Evolutionary conservation across 2,797 vertebrate genomes (phyloP), one percentile per base, ranked within the genome.

Genomic region (Catamblyrhynchus diadema): DNA sequence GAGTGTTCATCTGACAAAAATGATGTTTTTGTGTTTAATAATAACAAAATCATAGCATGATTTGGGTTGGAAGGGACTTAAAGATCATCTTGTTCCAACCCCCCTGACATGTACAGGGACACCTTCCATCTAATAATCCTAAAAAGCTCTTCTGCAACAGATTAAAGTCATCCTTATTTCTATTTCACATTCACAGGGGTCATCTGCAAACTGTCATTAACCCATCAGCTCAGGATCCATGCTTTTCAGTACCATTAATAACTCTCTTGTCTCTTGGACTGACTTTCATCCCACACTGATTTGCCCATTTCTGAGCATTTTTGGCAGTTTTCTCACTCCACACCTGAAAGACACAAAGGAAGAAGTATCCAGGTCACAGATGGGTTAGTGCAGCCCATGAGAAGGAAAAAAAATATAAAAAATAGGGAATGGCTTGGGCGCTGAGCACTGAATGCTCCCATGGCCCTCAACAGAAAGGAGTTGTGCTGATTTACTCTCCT

Each of bases 271-370:
- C 25, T 20, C 6, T 28, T 41, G 95, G 77, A 6, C 97, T 97
- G 77, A 79, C 18, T 69, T 18, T 62, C 77, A 93, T 51, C 25
- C 0, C 44, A 59, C 95, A 97, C 16, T 65, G 77, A 14, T 44
- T 32, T 70, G 91, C 96, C 96, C 94, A 96, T 32, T 72, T 90
- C 65, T 93, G 62, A 73, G 96, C 95, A 47, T 48, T 97, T 79
- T 37, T 80, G 16, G 94, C 95, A 48, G 77, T 81, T 81, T 90
- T 66, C 0, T 89, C 51, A 41, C 70, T 95, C 95, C 97, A 97
- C 22, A 22, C 50, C 97, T 97, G 94, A 59, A 91, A 90, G n/a
- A 95, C 53, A 90, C 39, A 83, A 86, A 71, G 25, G 17, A 50
- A 91, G 28, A 90, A 66, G 10, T 16, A 47, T 39, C 4, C 30